Evolutionary conservation across 2,888 invertebrate genomes (phyloP).

Genomic region (Tiliacea citrago): DNA sequence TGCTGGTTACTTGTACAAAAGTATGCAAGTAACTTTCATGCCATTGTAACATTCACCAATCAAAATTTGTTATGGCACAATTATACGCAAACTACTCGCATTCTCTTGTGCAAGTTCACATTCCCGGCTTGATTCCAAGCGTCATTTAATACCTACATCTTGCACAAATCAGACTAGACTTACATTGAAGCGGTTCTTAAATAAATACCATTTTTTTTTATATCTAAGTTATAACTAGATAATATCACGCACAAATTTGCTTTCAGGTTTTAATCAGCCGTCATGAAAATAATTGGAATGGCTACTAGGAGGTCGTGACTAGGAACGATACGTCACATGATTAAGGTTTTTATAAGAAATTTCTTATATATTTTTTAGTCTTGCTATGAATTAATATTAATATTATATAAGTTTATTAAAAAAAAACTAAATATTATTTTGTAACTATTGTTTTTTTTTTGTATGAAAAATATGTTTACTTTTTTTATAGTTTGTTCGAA

Average conservation of each 20-base stretch:
- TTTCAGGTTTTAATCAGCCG: conserved; percentile 66
- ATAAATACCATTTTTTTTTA: conserved; percentile 73
- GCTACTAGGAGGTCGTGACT: conserved; percentile 62
- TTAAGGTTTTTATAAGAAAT: not conserved
- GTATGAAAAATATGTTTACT: not conserved
- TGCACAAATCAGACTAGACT: conserved; percentile 84
- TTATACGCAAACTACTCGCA: not conserved
- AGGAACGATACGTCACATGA: conserved; percentile 62
- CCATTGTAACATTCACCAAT: not conserved
- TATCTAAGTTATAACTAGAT: conserved; percentile 77
- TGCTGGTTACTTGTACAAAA: not conserved
- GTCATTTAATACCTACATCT: conserved; percentile 62
- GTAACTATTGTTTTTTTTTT: not conserved
- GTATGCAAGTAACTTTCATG: not conserved
- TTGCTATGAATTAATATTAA: not conserved
- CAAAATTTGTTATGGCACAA: not conserved
- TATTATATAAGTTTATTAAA: not conserved
- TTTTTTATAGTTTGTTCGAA: not conserved
- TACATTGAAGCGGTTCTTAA: conserved; percentile 78
- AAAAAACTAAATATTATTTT: not conserved
- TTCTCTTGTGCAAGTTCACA: not conserved
- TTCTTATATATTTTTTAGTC: not conserved
- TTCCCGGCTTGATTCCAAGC: conserved; percentile 30
- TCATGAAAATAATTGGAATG: conserved; percentile 66
- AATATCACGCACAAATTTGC: conserved; percentile 85